Base-by-base conservation (phyloP, 1,140 invertebrate species). In the Aphelinus certus region DNA sequence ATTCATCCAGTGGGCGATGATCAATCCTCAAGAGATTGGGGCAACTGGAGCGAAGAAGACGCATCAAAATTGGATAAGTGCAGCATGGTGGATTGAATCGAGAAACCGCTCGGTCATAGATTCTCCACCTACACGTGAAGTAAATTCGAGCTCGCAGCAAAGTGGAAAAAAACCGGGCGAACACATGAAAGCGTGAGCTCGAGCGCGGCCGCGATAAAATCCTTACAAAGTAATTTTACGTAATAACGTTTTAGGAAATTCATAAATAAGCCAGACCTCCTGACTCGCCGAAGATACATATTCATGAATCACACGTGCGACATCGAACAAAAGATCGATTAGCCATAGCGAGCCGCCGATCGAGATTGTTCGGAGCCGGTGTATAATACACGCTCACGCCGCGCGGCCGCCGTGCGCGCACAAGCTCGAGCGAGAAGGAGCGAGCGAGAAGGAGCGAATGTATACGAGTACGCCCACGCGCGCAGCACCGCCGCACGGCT, bases 241-340 rank as follows among this genome's bases (percentile, higher is more conserved):
- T 70, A 70, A 62, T 51, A 70, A 51, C 58, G 70, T 56, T 71
- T 71, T 56, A 64, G 51, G 60, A 71, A 71, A 71, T 71, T 71
- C 61, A 71, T 71, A 71, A 71, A 71, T 71, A 58, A 71, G 51
- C 45, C 4, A 64, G 61, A 56, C 70, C 61, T 63, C 61, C 70
- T 55, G 51, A 71, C 70, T 64, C 51, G 51, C 51, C 51, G 64
- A 64, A 71, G 51, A 71, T 71, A 71, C 70, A 64, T 64, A 71
- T 71, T 71, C 61, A 64, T 71, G 61, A 71, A 64, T 71, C 51
- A 71, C 61, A 64, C 51, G 61, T 56, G 56, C 63, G 47, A 66
- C 71, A 66, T 65, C 55, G 63, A 73, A 66, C 63, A 66, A 66
- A 65, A 66, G 63, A 73, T 65, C 71, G 63, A 73, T 73, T 73